These are phyloP conservation scores for Trachymyrmex cornetzi DNA, from an alignment of 1,140 invertebrate species.

Conservation along the genomic window DNA sequence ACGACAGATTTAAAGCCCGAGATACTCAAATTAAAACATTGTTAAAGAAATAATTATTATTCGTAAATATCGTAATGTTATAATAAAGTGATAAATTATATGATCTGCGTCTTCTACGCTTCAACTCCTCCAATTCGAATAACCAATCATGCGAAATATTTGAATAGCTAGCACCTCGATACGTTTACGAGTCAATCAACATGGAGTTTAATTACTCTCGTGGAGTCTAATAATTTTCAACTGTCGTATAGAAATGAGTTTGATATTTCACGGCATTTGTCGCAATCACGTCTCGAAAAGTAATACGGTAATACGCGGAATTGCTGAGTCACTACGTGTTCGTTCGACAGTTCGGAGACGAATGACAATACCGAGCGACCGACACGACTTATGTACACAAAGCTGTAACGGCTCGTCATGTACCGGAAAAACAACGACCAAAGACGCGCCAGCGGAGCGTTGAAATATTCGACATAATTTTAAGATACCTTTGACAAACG, in stretches of 20 bases:
- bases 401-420: not conserved
- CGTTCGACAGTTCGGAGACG: not conserved
- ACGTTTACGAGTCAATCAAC: not conserved
- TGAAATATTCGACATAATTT: conserved; percentile 1
- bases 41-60: not conserved
- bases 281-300: not conserved
- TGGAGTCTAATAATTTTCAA: not conserved
- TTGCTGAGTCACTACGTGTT: not conserved
- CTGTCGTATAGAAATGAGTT: not conserved
- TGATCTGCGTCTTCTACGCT: not conserved
- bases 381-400: not conserved
- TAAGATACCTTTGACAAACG: not conserved
- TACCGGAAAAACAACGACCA: not conserved
- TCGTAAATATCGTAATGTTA: not conserved
- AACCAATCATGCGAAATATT: not conserved
- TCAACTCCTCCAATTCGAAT: not conserved
- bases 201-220: not conserved
- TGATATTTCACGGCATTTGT: not conserved
- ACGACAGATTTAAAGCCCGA: not conserved
- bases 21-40: not conserved
- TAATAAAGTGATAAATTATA: not conserved
- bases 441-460: not conserved
- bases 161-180: not conserved
- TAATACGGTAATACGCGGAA: not conserved
- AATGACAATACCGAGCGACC: not conserved